Conservation (phyloP, 23 tunicate genomes). For the Halocynthia aurantium region DNA sequence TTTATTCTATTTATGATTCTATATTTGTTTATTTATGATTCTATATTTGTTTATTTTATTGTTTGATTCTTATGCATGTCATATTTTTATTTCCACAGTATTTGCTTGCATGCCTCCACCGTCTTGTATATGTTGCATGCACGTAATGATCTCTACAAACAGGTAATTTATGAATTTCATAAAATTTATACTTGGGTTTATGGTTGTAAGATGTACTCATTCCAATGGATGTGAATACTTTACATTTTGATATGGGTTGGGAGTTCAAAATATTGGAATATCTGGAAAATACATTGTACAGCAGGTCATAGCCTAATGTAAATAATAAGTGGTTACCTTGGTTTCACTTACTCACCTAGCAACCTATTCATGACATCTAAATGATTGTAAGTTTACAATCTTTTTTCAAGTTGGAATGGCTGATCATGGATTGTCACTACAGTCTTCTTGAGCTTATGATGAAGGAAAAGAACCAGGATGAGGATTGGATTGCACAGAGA, state of each 20-base stretch:
- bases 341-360: too few species aligned
- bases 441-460: conserved; percentile 56
- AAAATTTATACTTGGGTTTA: too few species aligned
- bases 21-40: background rate
- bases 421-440: conserved; percentile 63
- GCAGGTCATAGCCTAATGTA: background rate
- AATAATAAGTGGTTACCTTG: too few species aligned
- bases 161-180: conserved; percentile 10
- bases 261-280: background rate
- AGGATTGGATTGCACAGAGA: conserved; percentile 64
- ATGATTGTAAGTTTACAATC: too few species aligned
- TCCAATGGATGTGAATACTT: too few species aligned
- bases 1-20: background rate
- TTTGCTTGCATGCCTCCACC: conserved; percentile 67
- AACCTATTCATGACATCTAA: too few species aligned
- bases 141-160: conserved; percentile 47
- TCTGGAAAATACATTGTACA: background rate
- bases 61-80: too few species aligned
- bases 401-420: conserved; percentile 59
- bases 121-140: conserved; percentile 47
- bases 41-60: too few species aligned
- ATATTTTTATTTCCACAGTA: conserved; percentile 32
- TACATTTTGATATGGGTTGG: too few species aligned
- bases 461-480: conserved; percentile 30
- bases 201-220: too few species aligned